These are phyloP conservation scores for Sebastiscus tertius DNA, from an alignment of 2,797 vertebrate genomes.

Conservation along the genomic window DNA sequence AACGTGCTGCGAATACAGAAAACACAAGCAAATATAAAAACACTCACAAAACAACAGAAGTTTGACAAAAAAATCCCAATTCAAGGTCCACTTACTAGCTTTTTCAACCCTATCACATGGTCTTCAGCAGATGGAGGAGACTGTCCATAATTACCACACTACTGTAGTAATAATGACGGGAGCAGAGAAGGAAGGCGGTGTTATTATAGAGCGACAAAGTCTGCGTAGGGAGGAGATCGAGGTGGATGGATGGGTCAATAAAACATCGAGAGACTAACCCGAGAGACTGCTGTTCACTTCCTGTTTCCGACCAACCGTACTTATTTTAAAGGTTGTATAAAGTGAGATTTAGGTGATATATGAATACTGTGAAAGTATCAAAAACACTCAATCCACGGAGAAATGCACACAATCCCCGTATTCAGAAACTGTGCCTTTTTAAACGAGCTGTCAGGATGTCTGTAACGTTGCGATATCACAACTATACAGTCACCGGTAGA, in stretches of 20 bases:
- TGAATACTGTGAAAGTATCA: background rate
- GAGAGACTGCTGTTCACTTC: background rate
- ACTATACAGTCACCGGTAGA: fast-evolving
- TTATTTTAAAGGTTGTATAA: background rate
- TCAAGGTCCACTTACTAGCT: background rate
- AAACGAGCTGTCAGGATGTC: too few relatives aligned
- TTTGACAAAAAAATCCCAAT: background rate
- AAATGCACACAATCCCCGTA: too few relatives aligned
- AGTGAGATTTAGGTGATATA: background rate
- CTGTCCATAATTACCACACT: background rate
- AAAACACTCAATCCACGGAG: fast-evolving
- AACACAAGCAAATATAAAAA: background rate
- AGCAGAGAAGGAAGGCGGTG: background rate
- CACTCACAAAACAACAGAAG: background rate
- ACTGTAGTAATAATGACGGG: background rate
- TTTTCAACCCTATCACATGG: background rate
- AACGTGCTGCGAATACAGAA: background rate
- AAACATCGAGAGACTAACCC: background rate
- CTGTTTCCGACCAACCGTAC: background rate
- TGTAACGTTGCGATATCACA: too few relatives aligned
- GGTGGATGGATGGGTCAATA: background rate
- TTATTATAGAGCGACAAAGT: background rate
- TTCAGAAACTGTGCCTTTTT: too few relatives aligned
- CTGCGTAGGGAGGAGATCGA: background rate
- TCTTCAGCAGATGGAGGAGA: background rate